Percentiles rank a stretch among this genome's conserved stretches.
Evolutionary conservation across 2,888 invertebrate genomes (phyloP).

Genomic region (Ormyrus thymus): DNA sequence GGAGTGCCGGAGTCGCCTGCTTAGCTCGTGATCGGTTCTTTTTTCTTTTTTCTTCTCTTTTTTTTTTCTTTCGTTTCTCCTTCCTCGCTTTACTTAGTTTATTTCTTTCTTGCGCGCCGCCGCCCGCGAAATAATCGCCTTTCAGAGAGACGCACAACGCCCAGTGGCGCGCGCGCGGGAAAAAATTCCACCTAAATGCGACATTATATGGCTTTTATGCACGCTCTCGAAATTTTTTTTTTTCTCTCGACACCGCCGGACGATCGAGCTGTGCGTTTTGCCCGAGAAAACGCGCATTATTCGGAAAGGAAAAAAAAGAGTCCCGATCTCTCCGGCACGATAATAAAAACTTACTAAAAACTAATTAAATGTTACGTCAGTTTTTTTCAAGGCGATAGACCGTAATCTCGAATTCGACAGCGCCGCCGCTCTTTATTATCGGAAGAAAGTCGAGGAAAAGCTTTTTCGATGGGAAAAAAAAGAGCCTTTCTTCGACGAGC

Average conservation of each 20-base stretch:
- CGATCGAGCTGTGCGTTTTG: too few species aligned
- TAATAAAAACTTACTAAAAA: not conserved
- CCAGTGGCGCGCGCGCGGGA: not conserved
- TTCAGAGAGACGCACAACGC: not conserved
- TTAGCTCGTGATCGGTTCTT: slow-evolving; percentile 8
- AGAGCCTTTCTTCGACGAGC: not conserved
- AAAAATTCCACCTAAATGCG: not conserved
- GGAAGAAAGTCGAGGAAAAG: not conserved
- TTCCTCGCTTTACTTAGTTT: not conserved
- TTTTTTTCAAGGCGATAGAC: not conserved
- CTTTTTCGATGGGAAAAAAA: not conserved
- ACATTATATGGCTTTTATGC: slow-evolving; percentile 12
- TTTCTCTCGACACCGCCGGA: not conserved
- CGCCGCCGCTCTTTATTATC: too few species aligned
- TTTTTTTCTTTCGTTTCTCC: not conserved
- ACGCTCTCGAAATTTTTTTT: not conserved
- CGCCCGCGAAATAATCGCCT: not conserved
- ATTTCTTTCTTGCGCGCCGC: slow-evolving; percentile 18
- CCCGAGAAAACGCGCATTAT: too few species aligned
- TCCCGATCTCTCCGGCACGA: too few species aligned
- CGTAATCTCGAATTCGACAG: too few species aligned
- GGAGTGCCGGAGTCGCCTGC: not conserved
- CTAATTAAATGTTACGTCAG: not conserved
- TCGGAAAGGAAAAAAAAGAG: too few species aligned
- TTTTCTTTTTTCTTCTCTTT: not conserved